Evolutionary conservation across 2,888 invertebrate genomes (phyloP), one percentile per base, ranked within the genome.

Genomic region (Stenotaenia linearis): DNA sequence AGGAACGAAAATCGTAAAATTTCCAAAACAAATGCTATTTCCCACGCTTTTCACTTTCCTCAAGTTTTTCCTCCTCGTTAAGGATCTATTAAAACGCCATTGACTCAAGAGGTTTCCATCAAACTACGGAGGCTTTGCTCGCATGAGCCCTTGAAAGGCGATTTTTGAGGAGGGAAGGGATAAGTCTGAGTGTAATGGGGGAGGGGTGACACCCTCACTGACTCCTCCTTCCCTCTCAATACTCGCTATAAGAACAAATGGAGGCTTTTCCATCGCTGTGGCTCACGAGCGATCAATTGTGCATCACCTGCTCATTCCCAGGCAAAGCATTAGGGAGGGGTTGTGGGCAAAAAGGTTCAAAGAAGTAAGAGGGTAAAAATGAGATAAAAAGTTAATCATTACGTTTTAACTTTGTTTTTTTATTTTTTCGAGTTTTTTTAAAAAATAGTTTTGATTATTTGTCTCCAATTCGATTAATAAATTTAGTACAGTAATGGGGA

Each of bases 61-160:
- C 56, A 56, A 56, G 56, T 56, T 56, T 56, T 56, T 56, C 56
- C 56, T 56, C 56, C 10, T 56, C 56, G 56, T 56, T 56, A n/a
- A 56, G 56, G 23, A 56, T 56, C 56, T 56, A 56, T 56, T 56
- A 56, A 56, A 56, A 56, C 21, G 56, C 56, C 56, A 56, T 56
- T 56, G 56, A 56, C 56, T 56, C 56, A 56, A 56, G 56, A 56
- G 56, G 56, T 21, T 56, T 56, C 56, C 56, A 56, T 56, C 56
- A 56, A 56, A 56, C 56, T 56, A 56, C 56, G 56, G 56, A 56
- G 56, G 56, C 56, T 56, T 56, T 56, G 56, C 56, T 56, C 56
- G 18, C 23, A 21, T 56, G 56, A 56, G 56, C 56, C 21, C 56
- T 56, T 56, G 56, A 56, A 56, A 56, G 18, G 56, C 56, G 56